These are phyloP conservation scores for Aldrovandia affinis DNA, from an alignment of 2,797 vertebrate genomes.

Conservation along the genomic window DNA sequence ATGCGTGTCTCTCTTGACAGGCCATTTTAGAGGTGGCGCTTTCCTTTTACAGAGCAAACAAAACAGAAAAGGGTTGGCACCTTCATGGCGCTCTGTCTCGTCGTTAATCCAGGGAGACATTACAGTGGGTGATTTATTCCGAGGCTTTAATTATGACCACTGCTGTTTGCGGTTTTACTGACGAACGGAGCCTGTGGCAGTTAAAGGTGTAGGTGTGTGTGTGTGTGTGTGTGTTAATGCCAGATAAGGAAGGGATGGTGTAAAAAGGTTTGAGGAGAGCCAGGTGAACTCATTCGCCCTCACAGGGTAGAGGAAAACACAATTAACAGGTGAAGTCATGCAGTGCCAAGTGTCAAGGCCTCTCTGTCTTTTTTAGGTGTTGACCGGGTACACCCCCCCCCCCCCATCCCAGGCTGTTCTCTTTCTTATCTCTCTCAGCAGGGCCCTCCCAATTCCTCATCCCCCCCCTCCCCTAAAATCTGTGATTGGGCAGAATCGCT, in stretches of 20 bases:
- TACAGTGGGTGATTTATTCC: neutral
- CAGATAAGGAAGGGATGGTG: conserved; percentile 22
- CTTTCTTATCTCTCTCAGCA: neutral
- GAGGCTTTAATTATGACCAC: neutral
- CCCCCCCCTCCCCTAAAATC: neutral
- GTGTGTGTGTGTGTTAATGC: conserved; percentile 4
- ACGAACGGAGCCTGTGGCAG: neutral
- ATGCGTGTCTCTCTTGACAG: no score
- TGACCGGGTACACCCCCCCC: neutral
- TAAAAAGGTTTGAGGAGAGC: neutral
- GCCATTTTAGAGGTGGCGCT: neutral
- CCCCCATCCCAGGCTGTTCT: neutral
- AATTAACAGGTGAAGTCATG: neutral
- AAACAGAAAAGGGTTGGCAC: no score
- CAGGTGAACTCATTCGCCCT: no score
- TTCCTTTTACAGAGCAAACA: neutral
- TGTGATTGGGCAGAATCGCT: neutral
- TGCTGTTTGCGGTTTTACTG: neutral
- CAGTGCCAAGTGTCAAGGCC: neutral
- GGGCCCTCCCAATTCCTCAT: conserved; percentile 16
- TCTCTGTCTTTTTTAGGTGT: neutral
- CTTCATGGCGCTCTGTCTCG: no score
- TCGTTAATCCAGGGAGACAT: no score
- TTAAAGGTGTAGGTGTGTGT: neutral
- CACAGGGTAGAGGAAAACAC: neutral